Conservation (phyloP, 1,140 invertebrate species). For the Pteromalus puparum region DNA sequence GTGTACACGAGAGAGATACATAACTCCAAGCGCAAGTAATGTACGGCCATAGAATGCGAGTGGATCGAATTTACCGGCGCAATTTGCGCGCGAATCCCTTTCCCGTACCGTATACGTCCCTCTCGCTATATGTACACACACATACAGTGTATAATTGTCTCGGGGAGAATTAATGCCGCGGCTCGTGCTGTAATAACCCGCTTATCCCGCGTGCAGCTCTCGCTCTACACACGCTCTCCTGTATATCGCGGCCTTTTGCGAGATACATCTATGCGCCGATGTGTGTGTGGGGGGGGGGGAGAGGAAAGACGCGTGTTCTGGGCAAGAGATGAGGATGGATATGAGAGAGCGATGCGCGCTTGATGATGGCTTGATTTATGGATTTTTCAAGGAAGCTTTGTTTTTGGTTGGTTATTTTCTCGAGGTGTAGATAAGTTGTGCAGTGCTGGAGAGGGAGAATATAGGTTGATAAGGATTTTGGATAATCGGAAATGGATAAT, state of each 20-base stretch:
- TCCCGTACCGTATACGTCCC: neutral
- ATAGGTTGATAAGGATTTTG: too few relatives aligned
- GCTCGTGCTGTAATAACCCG: conserved; percentile 22
- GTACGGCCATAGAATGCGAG: neutral
- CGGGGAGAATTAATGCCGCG: conserved; percentile 27
- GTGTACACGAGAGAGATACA: conserved; percentile 3
- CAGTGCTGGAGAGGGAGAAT: too few relatives aligned
- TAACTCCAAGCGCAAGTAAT: neutral
- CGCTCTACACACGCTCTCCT: neutral
- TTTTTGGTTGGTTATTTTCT: too few relatives aligned
- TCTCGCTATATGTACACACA: neutral
- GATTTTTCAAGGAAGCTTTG: neutral
- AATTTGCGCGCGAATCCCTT: conserved; percentile 14
- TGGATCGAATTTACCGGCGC: conserved; percentile 8
- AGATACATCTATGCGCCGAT: neutral
- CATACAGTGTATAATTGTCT: conserved; percentile 11
- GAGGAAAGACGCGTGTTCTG: neutral
- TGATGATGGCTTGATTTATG: neutral
- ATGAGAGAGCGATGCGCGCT: neutral
- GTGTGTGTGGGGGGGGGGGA: too few relatives aligned
- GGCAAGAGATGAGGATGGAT: neutral
- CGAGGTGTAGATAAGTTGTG: too few relatives aligned
- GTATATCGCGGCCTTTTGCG: neutral
- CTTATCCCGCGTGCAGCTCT: conserved; percentile 10
- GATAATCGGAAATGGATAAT: too few relatives aligned